Percentiles rank a stretch among this genome's conserved stretches.
Evolutionary conservation across 2,888 invertebrate species (phyloP).

Genomic region (Drosophila cyrtoloma): DNA sequence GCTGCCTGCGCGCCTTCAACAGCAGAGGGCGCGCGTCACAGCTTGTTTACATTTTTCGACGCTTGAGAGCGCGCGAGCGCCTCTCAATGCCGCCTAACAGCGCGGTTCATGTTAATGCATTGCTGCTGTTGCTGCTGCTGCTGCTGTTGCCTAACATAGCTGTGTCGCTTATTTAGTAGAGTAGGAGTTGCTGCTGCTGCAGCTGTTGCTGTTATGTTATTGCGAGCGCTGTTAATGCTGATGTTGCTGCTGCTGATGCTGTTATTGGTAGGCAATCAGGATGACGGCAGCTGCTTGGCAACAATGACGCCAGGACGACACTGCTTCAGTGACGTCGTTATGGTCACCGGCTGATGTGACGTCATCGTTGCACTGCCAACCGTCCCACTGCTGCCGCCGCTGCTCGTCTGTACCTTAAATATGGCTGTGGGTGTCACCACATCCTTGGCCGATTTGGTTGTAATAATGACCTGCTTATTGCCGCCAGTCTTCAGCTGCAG

Average conservation of each 20-base stretch:
- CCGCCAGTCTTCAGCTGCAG: slow-evolving; percentile 87
- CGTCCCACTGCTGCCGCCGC: slow-evolving; percentile 11
- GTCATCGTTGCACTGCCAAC: slow-evolving; percentile 35
- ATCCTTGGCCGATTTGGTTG: slow-evolving; percentile 74
- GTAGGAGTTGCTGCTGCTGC: slow-evolving; percentile 48
- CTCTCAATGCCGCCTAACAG: slow-evolving; percentile 46
- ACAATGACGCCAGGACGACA: slow-evolving; percentile 96
- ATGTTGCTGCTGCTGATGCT: slow-evolving; percentile 25
- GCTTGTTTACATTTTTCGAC: not conserved
- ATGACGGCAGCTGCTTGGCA: slow-evolving; percentile 90
- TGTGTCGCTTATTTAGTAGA: slow-evolving; percentile 42
- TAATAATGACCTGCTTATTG: slow-evolving; percentile 82
- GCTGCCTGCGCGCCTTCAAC: slow-evolving; percentile 16
- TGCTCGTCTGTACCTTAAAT: slow-evolving; percentile 81
- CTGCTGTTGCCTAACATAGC: slow-evolving; percentile 55
- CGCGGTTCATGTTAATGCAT: slow-evolving; percentile 52
- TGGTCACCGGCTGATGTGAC: slow-evolving; percentile 70
- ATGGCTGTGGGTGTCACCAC: slow-evolving; percentile 82
- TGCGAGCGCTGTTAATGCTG: slow-evolving; percentile 27
- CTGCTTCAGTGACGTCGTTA: slow-evolving; percentile 87
- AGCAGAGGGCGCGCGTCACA: slow-evolving; percentile 12
- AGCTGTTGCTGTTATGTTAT: slow-evolving; percentile 37
- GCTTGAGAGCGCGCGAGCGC: not conserved
- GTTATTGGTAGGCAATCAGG: slow-evolving; percentile 87
- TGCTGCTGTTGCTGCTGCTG: slow-evolving; percentile 2